phyloP scores from a whole-genome alignment of 2,888 invertebrate species.

The Drosophila pseudotakahashii region DNA sequence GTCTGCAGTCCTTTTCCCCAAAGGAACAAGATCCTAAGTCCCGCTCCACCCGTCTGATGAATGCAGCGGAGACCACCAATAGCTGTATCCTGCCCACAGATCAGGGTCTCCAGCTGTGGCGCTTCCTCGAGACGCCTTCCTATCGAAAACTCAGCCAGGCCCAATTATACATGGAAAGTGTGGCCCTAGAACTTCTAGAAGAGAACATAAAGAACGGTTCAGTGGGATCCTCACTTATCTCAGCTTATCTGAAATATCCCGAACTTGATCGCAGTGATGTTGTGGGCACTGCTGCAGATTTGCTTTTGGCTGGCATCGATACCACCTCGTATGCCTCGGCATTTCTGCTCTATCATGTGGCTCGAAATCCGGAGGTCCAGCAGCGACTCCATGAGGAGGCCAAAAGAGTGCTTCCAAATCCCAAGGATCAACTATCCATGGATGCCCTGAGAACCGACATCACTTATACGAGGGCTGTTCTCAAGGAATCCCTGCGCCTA shows the following conservation, averaged over 20 bases:
- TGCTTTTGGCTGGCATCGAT: slow-evolving; percentile 93
- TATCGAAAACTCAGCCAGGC: slow-evolving; percentile 89
- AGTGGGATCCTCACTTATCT: slow-evolving; percentile 86
- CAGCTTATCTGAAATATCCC: slow-evolving; percentile 88
- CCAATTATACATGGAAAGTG: slow-evolving; percentile 90
- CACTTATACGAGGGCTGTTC: slow-evolving; percentile 90
- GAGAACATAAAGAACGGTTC: slow-evolving; percentile 84
- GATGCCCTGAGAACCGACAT: slow-evolving; percentile 87
- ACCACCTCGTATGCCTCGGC: slow-evolving; percentile 92
- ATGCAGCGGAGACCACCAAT: slow-evolving; percentile 90
- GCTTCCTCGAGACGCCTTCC: slow-evolving; percentile 88
- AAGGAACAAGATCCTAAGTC: slow-evolving; percentile 87
- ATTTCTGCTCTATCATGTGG: slow-evolving; percentile 92
- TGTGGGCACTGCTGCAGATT: slow-evolving; percentile 93
- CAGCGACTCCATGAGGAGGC: slow-evolving; percentile 88
- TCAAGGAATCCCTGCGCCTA: slow-evolving; percentile 93
- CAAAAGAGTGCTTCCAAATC: slow-evolving; percentile 85
- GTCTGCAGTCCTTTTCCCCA: slow-evolving; percentile 88
- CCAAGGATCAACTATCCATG: slow-evolving; percentile 85
- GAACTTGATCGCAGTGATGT: slow-evolving; percentile 91
- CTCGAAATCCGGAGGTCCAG: slow-evolving; percentile 89
- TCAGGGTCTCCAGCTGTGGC: slow-evolving; percentile 86
- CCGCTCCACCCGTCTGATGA: slow-evolving; percentile 88
- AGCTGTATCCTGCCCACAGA: slow-evolving; percentile 84
- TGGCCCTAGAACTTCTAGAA: slow-evolving; percentile 88